Percentiles rank a stretch among this genome's conserved stretches.
These are phyloP conservation scores for Nymphicus hollandicus DNA, from an alignment of 2,113 vertebrate genomes.

Conservation along the genomic window DNA sequence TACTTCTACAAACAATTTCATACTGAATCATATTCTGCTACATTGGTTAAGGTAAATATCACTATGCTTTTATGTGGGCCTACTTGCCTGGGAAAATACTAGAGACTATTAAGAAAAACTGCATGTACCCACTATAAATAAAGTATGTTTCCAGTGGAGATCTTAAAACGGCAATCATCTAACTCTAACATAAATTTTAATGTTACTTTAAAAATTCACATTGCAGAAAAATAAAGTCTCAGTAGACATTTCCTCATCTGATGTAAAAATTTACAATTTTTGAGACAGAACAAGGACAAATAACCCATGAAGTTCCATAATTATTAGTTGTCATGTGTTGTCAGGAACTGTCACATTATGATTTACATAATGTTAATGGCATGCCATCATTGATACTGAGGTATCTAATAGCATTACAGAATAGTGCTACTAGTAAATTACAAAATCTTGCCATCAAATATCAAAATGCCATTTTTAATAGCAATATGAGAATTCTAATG, in stretches of 20 bases:
- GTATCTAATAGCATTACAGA: not conserved
- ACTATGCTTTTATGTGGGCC: not conserved
- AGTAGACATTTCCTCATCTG: not conserved
- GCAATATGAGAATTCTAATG: constrained; percentile 10
- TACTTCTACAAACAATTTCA: not conserved
- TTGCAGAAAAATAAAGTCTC: not conserved
- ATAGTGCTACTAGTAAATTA: not conserved
- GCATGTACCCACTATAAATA: not conserved
- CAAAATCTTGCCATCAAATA: not conserved
- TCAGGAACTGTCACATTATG: not conserved
- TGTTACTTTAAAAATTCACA: not conserved
- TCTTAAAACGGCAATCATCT: not conserved
- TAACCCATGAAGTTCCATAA: not conserved
- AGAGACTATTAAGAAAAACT: not conserved
- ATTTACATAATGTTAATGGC: not conserved
- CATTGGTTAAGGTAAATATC: not conserved
- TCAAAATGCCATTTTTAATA: constrained; percentile 24
- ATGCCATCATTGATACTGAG: not conserved
- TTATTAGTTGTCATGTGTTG: not conserved
- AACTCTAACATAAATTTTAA: not conserved
- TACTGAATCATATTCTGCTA: not conserved
- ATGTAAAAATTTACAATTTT: not conserved
- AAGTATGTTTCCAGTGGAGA: not conserved
- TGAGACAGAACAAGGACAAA: not conserved
- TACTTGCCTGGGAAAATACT: not conserved